phyloP scores from a whole-genome alignment of 2,113 vertebrate genomes.

The Ptilonorhynchus violaceus region DNA sequence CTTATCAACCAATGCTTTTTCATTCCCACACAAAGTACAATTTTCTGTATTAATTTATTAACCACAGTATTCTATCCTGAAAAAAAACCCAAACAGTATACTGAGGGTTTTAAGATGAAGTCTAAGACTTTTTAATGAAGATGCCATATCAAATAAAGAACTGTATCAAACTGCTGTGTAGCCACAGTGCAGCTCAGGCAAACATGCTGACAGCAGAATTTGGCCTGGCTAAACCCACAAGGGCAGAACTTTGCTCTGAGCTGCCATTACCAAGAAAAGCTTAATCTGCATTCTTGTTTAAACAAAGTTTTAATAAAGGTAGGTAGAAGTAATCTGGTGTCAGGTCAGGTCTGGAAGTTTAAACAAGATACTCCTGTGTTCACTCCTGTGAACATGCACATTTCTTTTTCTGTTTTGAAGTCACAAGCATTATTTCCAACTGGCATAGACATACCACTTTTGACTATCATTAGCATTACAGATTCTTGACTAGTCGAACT shows the following conservation, averaged over 20 bases:
- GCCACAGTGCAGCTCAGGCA: background rate
- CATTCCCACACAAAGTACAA: background rate
- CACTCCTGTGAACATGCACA: background rate
- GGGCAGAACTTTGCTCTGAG: background rate
- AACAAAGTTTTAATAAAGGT: background rate
- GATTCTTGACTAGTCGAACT: conserved; percentile 25
- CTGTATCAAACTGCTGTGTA: background rate
- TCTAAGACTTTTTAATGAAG: background rate
- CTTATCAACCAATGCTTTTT: background rate
- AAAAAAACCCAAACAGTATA: background rate
- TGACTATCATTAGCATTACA: background rate
- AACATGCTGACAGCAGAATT: background rate
- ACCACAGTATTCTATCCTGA: background rate
- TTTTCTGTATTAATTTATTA: background rate
- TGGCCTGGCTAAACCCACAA: background rate
- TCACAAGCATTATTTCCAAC: background rate
- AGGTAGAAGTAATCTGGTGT: background rate
- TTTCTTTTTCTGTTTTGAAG: background rate
- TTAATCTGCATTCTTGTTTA: background rate
- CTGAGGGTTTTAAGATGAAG: background rate
- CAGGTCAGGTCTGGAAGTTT: background rate
- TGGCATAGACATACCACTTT: background rate
- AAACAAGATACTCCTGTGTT: background rate
- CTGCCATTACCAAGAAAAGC: background rate
- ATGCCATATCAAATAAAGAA: background rate